Evolutionary conservation across 30 jellyfish, hydroid and myxozoan species (phyloP).

Genomic region (Aurelia aurita): DNA sequence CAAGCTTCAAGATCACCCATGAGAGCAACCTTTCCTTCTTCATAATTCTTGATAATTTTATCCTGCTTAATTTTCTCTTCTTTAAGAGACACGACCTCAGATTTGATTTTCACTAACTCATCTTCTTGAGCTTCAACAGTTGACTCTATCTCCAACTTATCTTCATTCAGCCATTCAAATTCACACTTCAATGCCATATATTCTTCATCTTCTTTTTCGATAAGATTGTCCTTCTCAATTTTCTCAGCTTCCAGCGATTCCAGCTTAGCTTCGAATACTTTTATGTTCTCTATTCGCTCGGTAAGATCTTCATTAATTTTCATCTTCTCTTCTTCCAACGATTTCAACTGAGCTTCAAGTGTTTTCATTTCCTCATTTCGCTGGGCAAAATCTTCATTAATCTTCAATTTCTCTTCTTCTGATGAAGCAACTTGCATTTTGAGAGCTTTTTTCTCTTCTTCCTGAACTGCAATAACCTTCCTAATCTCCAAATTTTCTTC

Average conservation of each 20-base stretch:
- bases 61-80: neutral
- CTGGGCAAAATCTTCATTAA: too few relatives aligned
- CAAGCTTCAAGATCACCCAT: neutral
- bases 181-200: neutral
- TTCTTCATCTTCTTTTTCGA: neutral
- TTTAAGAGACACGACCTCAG: neutral
- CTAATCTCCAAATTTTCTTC: neutral
- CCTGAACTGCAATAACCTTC: neutral
- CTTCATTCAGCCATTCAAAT: neutral
- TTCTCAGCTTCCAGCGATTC: neutral
- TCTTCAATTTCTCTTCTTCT: too few relatives aligned
- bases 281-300: neutral
- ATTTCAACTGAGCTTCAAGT: neutral
- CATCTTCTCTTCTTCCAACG: neutral
- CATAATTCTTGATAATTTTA: neutral
- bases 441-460: neutral
- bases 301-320: neutral
- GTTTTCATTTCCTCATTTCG: too few relatives aligned
- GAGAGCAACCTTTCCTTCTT: neutral
- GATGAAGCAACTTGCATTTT: too few relatives aligned
- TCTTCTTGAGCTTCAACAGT: neutral
- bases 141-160: neutral
- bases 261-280: neutral
- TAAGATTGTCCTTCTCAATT: neutral
- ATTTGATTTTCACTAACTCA: neutral